phyloP scores from a whole-genome alignment of 1,140 invertebrate species.

The Trissolcus basalis region DNA sequence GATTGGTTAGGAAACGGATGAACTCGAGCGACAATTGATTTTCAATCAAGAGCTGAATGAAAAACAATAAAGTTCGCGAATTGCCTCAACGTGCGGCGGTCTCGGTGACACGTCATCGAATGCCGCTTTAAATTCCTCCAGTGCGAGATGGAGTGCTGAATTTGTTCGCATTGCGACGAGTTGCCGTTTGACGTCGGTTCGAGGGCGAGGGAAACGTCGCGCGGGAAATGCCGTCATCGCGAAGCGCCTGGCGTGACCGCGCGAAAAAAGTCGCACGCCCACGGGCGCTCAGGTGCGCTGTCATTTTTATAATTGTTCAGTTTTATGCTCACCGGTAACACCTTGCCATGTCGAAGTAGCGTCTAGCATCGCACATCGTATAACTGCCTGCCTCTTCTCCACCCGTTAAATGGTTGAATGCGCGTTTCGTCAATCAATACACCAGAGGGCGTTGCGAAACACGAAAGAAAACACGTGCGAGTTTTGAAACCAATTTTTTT shows the following conservation, averaged over 20 bases:
- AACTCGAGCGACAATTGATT: neutral
- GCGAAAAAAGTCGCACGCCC: too few species aligned
- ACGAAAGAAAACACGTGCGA: too few species aligned
- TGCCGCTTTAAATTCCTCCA: constrained; percentile 29
- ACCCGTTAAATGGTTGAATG: constrained; percentile 20
- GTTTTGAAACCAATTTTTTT: too few species aligned
- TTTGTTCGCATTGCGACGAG: constrained; percentile 16
- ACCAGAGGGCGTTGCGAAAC: neutral
- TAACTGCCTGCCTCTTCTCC: constrained; percentile 21
- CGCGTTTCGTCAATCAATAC: neutral
- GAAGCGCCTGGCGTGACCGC: too few species aligned
- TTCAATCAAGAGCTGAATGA: too few species aligned
- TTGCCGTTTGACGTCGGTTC: constrained; percentile 4
- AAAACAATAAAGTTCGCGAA: too few species aligned
- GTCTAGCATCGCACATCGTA: constrained; percentile 51
- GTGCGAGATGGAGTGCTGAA: constrained; percentile 7
- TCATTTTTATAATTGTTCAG: constrained; percentile 25
- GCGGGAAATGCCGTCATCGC: neutral
- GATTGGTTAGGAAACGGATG: constrained; percentile 1
- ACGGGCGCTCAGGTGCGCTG: constrained; percentile 2
- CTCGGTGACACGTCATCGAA: constrained; percentile 28
- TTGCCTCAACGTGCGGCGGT: neutral
- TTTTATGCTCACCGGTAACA: constrained; percentile 48
- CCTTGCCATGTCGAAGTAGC: constrained; percentile 53
- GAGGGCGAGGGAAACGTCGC: neutral